Conservation (phyloP, 1,140 invertebrate species). For the Aphaenogaster floridana region DNA sequence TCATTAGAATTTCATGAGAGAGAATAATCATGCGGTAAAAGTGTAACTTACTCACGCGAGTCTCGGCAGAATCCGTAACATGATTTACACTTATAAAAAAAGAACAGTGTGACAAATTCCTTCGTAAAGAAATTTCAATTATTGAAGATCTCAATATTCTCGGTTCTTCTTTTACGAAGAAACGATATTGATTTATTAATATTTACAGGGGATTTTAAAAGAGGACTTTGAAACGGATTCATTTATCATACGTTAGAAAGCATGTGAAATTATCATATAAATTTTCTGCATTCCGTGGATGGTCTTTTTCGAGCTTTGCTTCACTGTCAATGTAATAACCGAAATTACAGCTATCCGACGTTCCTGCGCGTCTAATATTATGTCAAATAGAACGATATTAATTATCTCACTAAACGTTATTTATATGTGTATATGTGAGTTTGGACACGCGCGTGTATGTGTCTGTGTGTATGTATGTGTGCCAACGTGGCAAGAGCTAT, state of each 20-base stretch:
- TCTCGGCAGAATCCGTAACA: neutral
- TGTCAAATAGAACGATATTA: conserved; percentile 67
- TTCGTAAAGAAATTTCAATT: neutral
- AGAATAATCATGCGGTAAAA: neutral
- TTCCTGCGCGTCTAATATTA: conserved; percentile 44
- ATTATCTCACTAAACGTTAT: conserved; percentile 69
- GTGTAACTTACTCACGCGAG: neutral
- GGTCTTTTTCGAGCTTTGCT: conserved; percentile 12
- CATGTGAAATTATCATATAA: conserved; percentile 7
- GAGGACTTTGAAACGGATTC: neutral
- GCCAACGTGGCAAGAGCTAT: conserved; percentile 68
- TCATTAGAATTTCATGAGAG: neutral
- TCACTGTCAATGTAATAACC: conserved; percentile 28
- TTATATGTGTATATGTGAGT: conserved; percentile 19
- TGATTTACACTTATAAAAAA: neutral
- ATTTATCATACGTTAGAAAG: neutral
- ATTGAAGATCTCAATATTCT: neutral
- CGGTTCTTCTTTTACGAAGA: neutral
- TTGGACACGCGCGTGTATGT: neutral
- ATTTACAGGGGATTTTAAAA: neutral
- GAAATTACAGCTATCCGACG: conserved; percentile 32
- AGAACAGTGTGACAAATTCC: neutral
- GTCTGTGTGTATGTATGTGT: neutral
- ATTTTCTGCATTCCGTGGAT: neutral
- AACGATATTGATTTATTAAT: neutral